A percentile compares a stretch with the other conserved stretches of the same genome.
These are phyloP conservation scores for Pelagia noctiluca DNA, from an alignment of 30 jellyfish, hydroid and myxozoan genomes.

Conservation along the genomic window DNA sequence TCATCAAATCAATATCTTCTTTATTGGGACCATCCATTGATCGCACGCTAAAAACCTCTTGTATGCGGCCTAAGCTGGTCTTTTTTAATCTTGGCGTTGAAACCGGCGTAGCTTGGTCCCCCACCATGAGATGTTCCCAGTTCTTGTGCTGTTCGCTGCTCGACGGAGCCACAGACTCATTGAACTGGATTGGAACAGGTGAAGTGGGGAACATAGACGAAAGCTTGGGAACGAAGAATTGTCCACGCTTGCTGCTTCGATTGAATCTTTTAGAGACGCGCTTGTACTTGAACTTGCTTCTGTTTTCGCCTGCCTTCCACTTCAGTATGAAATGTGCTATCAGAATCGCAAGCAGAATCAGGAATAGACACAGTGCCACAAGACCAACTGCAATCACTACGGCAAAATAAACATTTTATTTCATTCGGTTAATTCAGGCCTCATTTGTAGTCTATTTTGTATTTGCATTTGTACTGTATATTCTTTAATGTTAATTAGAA, in stretches of 20 bases:
- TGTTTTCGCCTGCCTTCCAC: neutral
- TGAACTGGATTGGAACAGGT: conserved; percentile 10
- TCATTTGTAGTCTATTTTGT: too few species aligned
- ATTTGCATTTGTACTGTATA: too few species aligned
- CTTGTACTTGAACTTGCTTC: neutral
- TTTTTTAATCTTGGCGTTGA: neutral
- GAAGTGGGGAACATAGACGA: conserved; percentile 34
- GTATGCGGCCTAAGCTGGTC: neutral
- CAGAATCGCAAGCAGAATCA: neutral
- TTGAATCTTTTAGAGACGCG: neutral
- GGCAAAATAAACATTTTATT: too few species aligned
- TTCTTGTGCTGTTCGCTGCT: neutral
- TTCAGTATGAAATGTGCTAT: neutral
- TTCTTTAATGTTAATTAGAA: too few species aligned
- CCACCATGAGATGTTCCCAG: neutral
- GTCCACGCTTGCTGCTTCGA: neutral
- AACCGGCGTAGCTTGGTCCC: neutral
- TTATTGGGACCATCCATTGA: neutral
- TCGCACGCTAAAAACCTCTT: neutral
- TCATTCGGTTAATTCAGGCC: too few species aligned
- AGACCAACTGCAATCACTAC: neutral
- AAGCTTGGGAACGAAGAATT: conserved; percentile 29
- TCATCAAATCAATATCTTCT: neutral
- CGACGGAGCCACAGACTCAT: neutral
- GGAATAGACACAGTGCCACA: neutral